Evolutionary conservation across 2,888 invertebrate species (phyloP).

Genomic region (Drosophila mimetica): DNA sequence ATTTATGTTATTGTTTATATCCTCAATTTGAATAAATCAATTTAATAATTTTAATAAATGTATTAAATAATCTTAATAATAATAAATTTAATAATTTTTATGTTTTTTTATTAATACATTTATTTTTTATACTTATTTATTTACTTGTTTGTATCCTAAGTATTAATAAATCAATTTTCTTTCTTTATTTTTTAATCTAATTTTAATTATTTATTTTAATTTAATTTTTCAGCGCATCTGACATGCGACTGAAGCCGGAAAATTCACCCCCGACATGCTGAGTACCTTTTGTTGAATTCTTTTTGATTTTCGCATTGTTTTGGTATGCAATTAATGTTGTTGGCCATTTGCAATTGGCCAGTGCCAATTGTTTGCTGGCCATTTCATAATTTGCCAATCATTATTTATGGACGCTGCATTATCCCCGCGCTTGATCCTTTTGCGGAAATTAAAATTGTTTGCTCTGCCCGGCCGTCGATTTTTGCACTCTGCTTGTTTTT

Average conservation of each 20-base stretch:
- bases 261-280: neutral
- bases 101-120: no score
- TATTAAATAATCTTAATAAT: no score
- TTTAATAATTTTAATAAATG: no score
- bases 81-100: no score
- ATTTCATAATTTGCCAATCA: slow-evolving; percentile 57
- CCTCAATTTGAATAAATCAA: no score
- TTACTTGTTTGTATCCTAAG: no score
- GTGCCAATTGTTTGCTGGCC: slow-evolving; percentile 36
- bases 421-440: slow-evolving; percentile 58
- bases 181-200: neutral
- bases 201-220: neutral
- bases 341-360: slow-evolving; percentile 20
- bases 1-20: no score
- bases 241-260: neutral
- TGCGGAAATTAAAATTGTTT: slow-evolving; percentile 63
- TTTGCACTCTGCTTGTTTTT: slow-evolving; percentile 14
- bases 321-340: slow-evolving; percentile 32
- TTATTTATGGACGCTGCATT: slow-evolving; percentile 62
- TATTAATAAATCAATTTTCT: no score
- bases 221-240: neutral
- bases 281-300: neutral
- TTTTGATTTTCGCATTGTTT: slow-evolving; percentile 3
- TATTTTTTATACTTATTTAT: no score
- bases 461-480: neutral